Percentiles rank a stretch among this genome's conserved stretches.
Evolutionary conservation across 2,113 vertebrate species (phyloP).

Genomic region (Triplophysa dalaica): DNA sequence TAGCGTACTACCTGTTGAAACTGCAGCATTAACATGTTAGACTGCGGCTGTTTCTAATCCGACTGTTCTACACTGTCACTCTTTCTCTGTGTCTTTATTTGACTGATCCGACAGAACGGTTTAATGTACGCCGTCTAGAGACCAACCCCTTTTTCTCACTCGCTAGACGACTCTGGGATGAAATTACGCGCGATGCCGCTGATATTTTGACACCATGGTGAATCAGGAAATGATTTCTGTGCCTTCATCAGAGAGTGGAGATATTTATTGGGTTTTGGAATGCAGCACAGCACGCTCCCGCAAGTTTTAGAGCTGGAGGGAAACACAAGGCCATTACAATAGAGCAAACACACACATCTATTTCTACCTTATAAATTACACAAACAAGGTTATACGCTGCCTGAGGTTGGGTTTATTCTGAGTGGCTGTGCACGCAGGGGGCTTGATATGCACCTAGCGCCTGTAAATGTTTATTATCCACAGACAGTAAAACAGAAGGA

Average conservation of each 20-base stretch:
- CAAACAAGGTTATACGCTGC: conserved; percentile 37
- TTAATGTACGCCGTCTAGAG: conserved; percentile 45
- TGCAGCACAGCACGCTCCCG: conserved; percentile 1
- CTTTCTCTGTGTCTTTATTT: conserved; percentile 3
- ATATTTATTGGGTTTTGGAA: neutral
- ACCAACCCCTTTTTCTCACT: conserved; percentile 5
- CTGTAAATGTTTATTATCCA: conserved; percentile 28
- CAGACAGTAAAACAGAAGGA: conserved; percentile 18
- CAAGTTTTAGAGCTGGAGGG: conserved; percentile 13
- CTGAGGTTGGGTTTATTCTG: conserved; percentile 21
- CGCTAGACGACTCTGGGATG: conserved; percentile 35
- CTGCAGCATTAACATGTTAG: conserved; percentile 11
- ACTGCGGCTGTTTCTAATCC: conserved; percentile 24
- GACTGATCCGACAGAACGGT: conserved; percentile 33
- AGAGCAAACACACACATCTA: conserved; percentile 13
- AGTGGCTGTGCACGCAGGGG: neutral
- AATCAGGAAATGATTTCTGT: conserved; percentile 36
- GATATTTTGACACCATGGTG: conserved; percentile 30
- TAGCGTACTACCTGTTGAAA: neutral
- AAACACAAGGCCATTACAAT: conserved; percentile 18
- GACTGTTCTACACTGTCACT: conserved; percentile 1
- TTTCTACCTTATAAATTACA: conserved; percentile 25
- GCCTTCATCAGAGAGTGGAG: conserved; percentile 11
- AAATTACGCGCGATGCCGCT: conserved; percentile 45
- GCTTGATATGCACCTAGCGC: neutral